Percentiles rank a stretch among this genome's conserved stretches.
Evolutionary conservation across 2,113 vertebrate genomes (phyloP).

Genomic region (Sisor rabdophorus): DNA sequence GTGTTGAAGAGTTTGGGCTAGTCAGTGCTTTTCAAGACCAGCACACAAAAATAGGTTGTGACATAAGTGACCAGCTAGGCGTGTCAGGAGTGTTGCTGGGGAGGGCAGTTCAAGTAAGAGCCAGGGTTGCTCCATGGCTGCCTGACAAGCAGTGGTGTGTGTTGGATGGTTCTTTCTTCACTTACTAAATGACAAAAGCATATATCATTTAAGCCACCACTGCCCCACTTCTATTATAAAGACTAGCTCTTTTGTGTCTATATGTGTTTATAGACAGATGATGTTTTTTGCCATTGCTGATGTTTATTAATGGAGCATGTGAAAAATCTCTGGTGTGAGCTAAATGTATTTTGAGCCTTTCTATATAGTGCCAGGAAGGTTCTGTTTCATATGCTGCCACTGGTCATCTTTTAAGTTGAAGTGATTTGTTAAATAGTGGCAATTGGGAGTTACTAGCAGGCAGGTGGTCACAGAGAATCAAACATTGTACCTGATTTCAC

Average conservation of each 20-base stretch:
- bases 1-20: neutral
- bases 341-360: constrained; percentile 58
- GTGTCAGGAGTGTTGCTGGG: constrained; percentile 14
- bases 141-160: constrained; percentile 3
- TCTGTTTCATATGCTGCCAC: constrained; percentile 46
- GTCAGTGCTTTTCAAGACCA: neutral
- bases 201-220: neutral
- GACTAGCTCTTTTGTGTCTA: neutral
- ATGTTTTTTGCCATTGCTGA: neutral
- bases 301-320: neutral
- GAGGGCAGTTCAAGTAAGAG: constrained; percentile 25
- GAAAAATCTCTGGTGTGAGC: constrained; percentile 38
- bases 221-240: no score
- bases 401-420: constrained; percentile 1
- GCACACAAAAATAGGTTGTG: neutral
- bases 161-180: constrained; percentile 40
- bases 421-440: neutral
- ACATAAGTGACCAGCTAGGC: constrained; percentile 9
- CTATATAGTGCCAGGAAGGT: constrained; percentile 48
- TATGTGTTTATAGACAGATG: neutral
- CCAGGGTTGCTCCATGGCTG: constrained; percentile 23
- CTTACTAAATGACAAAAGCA: constrained; percentile 18
- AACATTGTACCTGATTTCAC: no score
- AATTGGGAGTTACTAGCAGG: neutral
- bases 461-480: no score